Evolutionary conservation across 2,113 vertebrate genomes (phyloP), one percentile per base, ranked within the genome.

Genomic region (Patagioenas fasciata): DNA sequence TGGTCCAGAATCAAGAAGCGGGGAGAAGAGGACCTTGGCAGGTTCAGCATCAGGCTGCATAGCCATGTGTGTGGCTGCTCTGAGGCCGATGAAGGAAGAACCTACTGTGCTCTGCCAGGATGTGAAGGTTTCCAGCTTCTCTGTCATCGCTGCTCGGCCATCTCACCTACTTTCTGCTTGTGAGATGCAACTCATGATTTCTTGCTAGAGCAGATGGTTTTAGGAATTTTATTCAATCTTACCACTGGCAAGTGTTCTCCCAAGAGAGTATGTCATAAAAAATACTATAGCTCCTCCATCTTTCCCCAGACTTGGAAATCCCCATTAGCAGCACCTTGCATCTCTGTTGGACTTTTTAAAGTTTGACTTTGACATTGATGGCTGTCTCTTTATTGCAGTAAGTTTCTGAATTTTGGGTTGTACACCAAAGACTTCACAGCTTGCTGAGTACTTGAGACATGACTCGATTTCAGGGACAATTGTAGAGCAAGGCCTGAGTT

Each of bases 11-110:
- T 47, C 17, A 47, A 47, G 44, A 47, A 47, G 44, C 8, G 18
- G 44, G 44, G 29, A 36, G 48, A 73, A 47, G 50, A 74, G 18
- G 29, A 50, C 57, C 13, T 6, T 65, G 69, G 34, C 47, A 50
- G 31, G 51, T 38, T 80, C 23, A 70, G 28, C 1, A 0, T 80
- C 42, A 47, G 1, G 1, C 77, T 44, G 54, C 0, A 3, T 66
- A 61, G 60, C 47, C 44, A 18, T 16, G 9, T 28, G 31, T 32
- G 5, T 48, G 50, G 11, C 70, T 51, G 15, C 36, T 75, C 25
- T 0, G 0, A 56, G 71, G 57, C 31, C 0, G 9, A 11, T 58
- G 26, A 51, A 18, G 15, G 48, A 70, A 31, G 19, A 58, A 48
- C 18, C 50, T 42, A 56, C 20, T 48, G 19, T 44, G 42, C 25